Conservation (phyloP, 2,113 vertebrate species). For the Cercocebus atys region DNA sequence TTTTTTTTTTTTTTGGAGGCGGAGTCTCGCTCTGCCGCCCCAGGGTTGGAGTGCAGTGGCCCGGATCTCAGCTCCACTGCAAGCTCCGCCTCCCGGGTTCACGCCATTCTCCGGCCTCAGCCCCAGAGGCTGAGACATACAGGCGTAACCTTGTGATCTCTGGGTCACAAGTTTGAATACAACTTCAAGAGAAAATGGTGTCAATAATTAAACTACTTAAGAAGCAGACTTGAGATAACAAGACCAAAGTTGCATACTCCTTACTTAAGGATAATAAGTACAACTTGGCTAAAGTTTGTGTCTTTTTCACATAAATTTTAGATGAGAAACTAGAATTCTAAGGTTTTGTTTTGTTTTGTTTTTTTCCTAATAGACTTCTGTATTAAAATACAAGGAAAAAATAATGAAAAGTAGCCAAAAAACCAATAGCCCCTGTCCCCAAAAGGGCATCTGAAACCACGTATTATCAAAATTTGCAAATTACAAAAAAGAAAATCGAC, state of each 20-base stretch:
- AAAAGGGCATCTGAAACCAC: not conserved
- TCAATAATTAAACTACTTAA: not conserved
- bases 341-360: not conserved
- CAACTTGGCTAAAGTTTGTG: not conserved
- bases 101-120: too few relatives aligned
- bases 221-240: not conserved
- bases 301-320: not conserved
- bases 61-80: too few relatives aligned
- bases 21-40: too few relatives aligned
- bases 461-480: not conserved
- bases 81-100: too few relatives aligned
- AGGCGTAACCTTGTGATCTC: not conserved
- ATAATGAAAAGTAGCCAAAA: not conserved
- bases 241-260: not conserved
- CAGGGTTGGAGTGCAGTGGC: too few relatives aligned
- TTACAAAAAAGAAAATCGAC: not conserved
- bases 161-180: not conserved
- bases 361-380: not conserved
- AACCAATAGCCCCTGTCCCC: not conserved
- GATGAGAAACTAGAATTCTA: not conserved
- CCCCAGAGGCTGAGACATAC: too few relatives aligned
- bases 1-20: too few relatives aligned
- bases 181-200: not conserved
- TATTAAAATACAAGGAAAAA: not conserved
- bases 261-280: not conserved